phyloP scores from a whole-genome alignment of 1,140 invertebrate genomes.

The Patella vulgata region DNA sequence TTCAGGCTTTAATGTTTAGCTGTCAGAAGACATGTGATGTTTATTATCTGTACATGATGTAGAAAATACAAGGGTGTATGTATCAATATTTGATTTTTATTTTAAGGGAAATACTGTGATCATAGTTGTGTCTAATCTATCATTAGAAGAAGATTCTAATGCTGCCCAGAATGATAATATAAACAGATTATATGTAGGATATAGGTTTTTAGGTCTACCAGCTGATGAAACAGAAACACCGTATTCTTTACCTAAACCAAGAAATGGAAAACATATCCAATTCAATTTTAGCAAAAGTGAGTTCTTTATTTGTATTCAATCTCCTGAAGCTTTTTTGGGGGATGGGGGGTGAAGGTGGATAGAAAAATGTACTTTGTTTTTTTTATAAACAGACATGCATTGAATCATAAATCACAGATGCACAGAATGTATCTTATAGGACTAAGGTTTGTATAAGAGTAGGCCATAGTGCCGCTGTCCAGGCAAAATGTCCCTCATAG shows the following conservation, averaged over 20 bases:
- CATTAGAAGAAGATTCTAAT: constrained; percentile 51
- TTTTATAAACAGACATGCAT: neutral
- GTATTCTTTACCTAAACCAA: constrained; percentile 66
- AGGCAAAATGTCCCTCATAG: too few species aligned
- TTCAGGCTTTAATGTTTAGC: too few species aligned
- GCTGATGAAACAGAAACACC: constrained; percentile 67
- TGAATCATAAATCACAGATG: neutral
- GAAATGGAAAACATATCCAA: constrained; percentile 53
- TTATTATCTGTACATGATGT: too few species aligned
- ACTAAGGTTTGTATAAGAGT: too few species aligned
- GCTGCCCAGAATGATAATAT: constrained; percentile 56
- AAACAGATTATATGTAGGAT: constrained; percentile 66
- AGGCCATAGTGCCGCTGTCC: too few species aligned
- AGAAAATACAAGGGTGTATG: too few species aligned
- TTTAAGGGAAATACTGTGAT: constrained; percentile 56
- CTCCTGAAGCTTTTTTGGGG: neutral
- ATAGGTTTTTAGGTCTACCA: constrained; percentile 65
- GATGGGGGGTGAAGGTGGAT: neutral
- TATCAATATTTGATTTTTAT: constrained; percentile 2
- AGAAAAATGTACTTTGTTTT: neutral
- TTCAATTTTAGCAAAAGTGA: constrained; percentile 68
- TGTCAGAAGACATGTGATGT: too few species aligned
- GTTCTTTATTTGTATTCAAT: constrained; percentile 37
- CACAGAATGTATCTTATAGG: too few species aligned
- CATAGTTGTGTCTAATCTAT: constrained; percentile 57